phyloP scores from a whole-genome alignment of 2,113 vertebrate species.

The Nannobrachium achirus region DNA sequence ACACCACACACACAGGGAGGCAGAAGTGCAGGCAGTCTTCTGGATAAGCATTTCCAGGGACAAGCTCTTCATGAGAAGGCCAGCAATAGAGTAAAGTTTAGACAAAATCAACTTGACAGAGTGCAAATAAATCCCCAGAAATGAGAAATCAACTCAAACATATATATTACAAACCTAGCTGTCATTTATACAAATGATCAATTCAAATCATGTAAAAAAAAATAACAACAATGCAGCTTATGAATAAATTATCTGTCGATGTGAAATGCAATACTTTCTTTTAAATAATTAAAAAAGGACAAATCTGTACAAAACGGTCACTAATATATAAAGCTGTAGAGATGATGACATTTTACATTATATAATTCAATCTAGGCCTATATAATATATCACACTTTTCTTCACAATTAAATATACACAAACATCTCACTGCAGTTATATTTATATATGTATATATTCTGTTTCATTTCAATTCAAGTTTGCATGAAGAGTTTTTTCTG shows the following conservation, averaged over 20 bases:
- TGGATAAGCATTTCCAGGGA: constrained; percentile 50
- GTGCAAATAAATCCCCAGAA: constrained; percentile 51
- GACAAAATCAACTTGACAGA: constrained; percentile 24
- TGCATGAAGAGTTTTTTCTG: constrained; percentile 59
- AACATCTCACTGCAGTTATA: constrained; percentile 78
- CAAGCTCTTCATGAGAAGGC: constrained; percentile 24
- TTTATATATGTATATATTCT: constrained; percentile 53
- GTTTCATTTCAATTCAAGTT: constrained; percentile 68
- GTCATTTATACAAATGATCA: constrained; percentile 74
- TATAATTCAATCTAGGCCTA: constrained; percentile 75
- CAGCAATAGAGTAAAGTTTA: background rate
- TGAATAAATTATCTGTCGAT: constrained; percentile 79
- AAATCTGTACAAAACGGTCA: constrained; percentile 81
- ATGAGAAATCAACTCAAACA: constrained; percentile 68
- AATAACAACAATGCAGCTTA: constrained; percentile 51
- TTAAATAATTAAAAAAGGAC: constrained; percentile 74
- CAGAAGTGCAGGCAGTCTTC: constrained; percentile 37
- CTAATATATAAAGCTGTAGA: constrained; percentile 79
- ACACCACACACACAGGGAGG: constrained; percentile 48
- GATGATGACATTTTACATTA: constrained; percentile 77
- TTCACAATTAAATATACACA: constrained; percentile 80
- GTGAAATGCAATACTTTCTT: constrained; percentile 72
- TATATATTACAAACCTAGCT: constrained; percentile 77
- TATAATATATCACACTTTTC: constrained; percentile 75
- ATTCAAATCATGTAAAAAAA: constrained; percentile 83